Percentiles rank a stretch among this genome's conserved stretches.
Evolutionary conservation across 2,797 vertebrate species (phyloP).

Genomic region (Astyanax mexicanus): DNA sequence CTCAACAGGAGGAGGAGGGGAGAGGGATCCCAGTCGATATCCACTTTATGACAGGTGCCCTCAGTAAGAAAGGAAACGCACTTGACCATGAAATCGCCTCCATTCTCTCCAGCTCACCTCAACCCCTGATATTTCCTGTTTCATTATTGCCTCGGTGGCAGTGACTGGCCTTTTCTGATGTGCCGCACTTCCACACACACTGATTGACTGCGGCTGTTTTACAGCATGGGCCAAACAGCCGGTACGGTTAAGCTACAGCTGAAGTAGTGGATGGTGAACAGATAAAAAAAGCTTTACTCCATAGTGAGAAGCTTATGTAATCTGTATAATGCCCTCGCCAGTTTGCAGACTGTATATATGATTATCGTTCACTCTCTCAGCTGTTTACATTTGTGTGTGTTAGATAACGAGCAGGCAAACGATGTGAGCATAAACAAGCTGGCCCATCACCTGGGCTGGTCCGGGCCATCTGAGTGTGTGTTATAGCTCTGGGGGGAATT

Average conservation of each 20-base stretch:
- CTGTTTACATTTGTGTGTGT: conserved; percentile 8
- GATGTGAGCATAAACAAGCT: background rate
- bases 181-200: background rate
- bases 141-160: conserved; percentile 5
- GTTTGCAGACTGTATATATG: background rate
- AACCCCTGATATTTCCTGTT: conserved; percentile 14
- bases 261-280: background rate
- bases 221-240: background rate
- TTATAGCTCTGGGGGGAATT: background rate
- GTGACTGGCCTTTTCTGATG: conserved; percentile 22
- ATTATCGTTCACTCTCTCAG: background rate
- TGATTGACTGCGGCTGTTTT: conserved; percentile 6
- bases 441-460: background rate
- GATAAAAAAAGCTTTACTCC: conserved; percentile 9
- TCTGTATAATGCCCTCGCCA: conserved; percentile 3
- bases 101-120: background rate
- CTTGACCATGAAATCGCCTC: conserved; percentile 15
- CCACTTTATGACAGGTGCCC: background rate
- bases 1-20: background rate
- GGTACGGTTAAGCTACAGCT: background rate
- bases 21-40: background rate
- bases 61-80: conserved; percentile 6
- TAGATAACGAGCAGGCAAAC: background rate
- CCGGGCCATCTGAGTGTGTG: background rate
- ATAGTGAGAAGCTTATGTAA: background rate